phyloP scores from a whole-genome alignment of 2,113 vertebrate genomes.

The Rhinolophus ferrumequinum region DNA sequence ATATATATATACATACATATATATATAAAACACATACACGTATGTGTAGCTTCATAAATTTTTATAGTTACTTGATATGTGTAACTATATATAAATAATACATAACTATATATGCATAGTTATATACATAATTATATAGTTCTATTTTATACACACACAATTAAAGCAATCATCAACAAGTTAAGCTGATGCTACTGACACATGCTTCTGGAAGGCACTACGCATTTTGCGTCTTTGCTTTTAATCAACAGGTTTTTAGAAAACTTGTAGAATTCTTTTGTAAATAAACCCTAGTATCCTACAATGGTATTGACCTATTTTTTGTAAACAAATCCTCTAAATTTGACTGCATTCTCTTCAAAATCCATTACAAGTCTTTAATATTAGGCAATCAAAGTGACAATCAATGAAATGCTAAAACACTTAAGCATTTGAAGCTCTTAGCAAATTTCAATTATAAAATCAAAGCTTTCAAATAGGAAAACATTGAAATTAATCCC shows the following conservation, averaged over 20 bases:
- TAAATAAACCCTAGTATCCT: neutral
- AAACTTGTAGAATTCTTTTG: neutral
- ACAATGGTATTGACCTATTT: neutral
- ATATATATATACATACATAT: neutral
- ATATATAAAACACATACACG: neutral
- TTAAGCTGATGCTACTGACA: neutral
- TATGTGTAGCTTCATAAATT: neutral
- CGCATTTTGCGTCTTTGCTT: neutral
- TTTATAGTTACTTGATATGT: neutral
- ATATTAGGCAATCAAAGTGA: neutral
- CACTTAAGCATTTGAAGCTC: neutral
- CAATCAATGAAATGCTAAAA: neutral
- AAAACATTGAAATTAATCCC: neutral
- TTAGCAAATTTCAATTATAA: neutral
- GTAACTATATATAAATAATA: neutral
- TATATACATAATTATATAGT: neutral
- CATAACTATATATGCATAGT: neutral
- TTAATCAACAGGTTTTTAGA: neutral
- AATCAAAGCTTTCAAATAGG: neutral
- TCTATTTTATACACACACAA: neutral
- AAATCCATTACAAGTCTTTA: neutral
- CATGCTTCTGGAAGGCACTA: neutral
- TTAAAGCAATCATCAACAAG: neutral
- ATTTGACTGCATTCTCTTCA: neutral
- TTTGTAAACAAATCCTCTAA: neutral